Evolutionary conservation across 2,797 vertebrate species (phyloP).

Genomic region (Gymnopithys bicolor): DNA sequence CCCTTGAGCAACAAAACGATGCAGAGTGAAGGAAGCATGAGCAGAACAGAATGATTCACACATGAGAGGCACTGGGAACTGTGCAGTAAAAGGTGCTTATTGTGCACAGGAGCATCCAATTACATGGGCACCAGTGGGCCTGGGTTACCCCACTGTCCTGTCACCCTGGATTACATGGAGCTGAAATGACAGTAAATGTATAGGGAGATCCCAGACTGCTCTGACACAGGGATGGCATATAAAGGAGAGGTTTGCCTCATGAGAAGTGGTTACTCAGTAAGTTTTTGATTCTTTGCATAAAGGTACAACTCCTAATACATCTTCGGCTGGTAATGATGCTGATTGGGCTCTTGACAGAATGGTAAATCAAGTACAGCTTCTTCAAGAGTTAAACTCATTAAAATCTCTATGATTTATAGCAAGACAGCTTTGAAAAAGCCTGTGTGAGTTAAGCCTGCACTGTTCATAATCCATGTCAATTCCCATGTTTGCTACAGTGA

Average conservation of each 20-base stretch:
- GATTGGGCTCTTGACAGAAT: not conserved
- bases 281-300: not conserved
- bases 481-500: not conserved
- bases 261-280: not conserved
- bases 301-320: not conserved
- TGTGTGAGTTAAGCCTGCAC: not conserved
- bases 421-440: not conserved
- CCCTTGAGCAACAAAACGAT: not conserved
- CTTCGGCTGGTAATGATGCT: not conserved
- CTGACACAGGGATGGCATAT: not conserved
- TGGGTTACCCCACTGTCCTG: not conserved
- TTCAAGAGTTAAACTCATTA: not conserved
- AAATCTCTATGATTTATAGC: not conserved
- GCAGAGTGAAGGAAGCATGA: constrained; percentile 27
- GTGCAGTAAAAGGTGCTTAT: not conserved
- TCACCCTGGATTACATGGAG: not conserved
- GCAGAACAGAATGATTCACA: constrained; percentile 25
- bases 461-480: not conserved
- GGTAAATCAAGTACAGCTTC: not conserved
- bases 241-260: not conserved
- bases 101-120: not conserved
- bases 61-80: not conserved
- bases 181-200: not conserved
- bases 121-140: not conserved
- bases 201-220: not conserved